Evolutionary conservation across 2,888 invertebrate genomes (phyloP), one percentile per base, ranked within the genome.

Genomic region (Sthenelais limicola): DNA sequence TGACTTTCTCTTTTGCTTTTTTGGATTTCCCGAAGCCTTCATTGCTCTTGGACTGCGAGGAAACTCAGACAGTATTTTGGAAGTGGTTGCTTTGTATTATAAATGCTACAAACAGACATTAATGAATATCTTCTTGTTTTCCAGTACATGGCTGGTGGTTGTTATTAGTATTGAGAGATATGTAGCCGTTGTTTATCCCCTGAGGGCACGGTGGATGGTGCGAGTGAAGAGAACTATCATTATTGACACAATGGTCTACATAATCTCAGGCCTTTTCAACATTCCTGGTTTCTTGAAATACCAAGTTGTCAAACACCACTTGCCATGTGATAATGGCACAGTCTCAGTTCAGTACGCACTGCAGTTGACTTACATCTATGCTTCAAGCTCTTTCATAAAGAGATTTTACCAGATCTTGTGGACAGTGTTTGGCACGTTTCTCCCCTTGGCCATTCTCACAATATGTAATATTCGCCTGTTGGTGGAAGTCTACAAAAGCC

Each of bases 381-480:
- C 43, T 43, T 38, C 62, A 18, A 62, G 38, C 38, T 15, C 62
- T 26, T 38, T 62, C 38, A 62, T 70, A 35, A 33, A 30, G 28
- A 38, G 43, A 28, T 52, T 38, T 26, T 85, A 85, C 73, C 71
- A 83, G 35, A 77, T 82, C 5, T 56, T 81, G 18, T 84, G 83
- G 83, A 82, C 83, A 0, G 81, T 83, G 15, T 74, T 83, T 0
- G 84, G 84, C 21, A 83, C 83, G 66, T 80, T 83, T 52, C 77
- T 83, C 7, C 85, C 85, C 0, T 76, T 85, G 1, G 71, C 82
- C 12, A 74, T 84, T 5, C 80, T 85, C 3, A 73, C 83, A 21
- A 80, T 81, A 71, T 83, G 82, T 74, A 85, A 85, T 56, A 80
- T 83, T 5, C 79, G 81, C 62, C 78, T 85, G 33, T 81, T 84